phyloP scores from a whole-genome alignment of 2,797 vertebrate species.

The Tolypeutes matacus region DNA sequence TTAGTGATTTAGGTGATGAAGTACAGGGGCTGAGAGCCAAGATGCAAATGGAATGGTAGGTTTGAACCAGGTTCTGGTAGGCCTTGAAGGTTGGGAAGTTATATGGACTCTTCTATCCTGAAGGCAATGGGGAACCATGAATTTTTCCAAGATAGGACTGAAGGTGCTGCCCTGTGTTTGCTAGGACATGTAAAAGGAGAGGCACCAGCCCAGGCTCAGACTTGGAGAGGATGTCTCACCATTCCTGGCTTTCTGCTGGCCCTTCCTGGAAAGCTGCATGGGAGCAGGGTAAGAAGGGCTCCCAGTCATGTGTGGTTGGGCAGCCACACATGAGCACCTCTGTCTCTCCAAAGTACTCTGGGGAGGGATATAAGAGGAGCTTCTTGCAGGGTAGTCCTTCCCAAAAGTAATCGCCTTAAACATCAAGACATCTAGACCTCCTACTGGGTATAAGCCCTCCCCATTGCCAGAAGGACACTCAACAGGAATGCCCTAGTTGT shows the following conservation, averaged over 20 bases:
- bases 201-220: neutral
- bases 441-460: neutral
- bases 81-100: neutral
- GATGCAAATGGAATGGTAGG: neutral
- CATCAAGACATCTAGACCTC: neutral
- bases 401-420: neutral
- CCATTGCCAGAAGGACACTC: neutral
- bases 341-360: neutral
- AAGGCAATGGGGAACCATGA: accelerated
- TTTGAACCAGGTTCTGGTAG: neutral
- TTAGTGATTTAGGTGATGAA: neutral
- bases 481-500: neutral
- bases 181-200: neutral
- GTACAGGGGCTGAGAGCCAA: accelerated
- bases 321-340: neutral
- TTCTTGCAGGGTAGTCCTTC: neutral
- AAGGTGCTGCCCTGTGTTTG: neutral
- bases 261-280: neutral
- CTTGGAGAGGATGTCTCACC: neutral
- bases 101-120: neutral
- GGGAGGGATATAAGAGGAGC: neutral
- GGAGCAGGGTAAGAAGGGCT: neutral
- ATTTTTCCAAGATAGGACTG: neutral
- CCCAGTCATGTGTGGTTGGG: neutral
- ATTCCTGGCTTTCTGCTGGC: neutral